Evolutionary conservation across 2,113 vertebrate genomes (phyloP).

Genomic region (Cochlearius cochlearius): DNA sequence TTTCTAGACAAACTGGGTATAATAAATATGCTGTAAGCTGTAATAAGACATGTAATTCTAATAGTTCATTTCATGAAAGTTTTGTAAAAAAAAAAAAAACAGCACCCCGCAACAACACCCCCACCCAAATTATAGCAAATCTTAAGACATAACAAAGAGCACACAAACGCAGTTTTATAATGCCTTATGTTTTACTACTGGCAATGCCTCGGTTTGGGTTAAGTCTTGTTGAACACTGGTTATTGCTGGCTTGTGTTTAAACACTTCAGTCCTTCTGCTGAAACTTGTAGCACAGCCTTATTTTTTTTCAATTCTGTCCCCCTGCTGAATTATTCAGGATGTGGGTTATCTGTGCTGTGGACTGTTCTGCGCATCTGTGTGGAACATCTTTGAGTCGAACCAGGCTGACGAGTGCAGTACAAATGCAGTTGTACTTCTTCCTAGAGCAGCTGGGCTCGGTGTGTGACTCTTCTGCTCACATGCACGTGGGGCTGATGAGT

Average conservation of each 20-base stretch:
- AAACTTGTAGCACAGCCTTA: not conserved
- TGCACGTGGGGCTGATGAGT: not conserved
- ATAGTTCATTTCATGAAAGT: not conserved
- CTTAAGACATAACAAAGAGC: not conserved
- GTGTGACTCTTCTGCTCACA: not conserved
- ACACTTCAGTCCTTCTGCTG: not conserved
- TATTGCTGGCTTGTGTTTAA: not conserved
- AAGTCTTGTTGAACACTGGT: not conserved
- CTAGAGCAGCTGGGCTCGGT: accelerated
- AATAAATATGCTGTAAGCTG: not conserved
- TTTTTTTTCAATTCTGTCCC: not conserved
- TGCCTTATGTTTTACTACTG: accelerated
- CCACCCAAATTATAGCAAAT: not conserved
- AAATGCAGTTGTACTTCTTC: not conserved
- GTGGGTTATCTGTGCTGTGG: not conserved
- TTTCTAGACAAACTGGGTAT: not conserved
- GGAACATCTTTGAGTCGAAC: not conserved
- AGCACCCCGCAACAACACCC: no score
- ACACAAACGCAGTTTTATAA: not conserved
- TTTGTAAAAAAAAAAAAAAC: not conserved
- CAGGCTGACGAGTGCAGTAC: not conserved
- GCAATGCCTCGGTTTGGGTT: not conserved
- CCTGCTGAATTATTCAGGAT: not conserved
- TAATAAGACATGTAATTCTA: not conserved
- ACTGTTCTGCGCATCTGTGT: not conserved